Evolutionary conservation across 2,888 invertebrate species (phyloP).

Genomic region (Papilio protenor): DNA sequence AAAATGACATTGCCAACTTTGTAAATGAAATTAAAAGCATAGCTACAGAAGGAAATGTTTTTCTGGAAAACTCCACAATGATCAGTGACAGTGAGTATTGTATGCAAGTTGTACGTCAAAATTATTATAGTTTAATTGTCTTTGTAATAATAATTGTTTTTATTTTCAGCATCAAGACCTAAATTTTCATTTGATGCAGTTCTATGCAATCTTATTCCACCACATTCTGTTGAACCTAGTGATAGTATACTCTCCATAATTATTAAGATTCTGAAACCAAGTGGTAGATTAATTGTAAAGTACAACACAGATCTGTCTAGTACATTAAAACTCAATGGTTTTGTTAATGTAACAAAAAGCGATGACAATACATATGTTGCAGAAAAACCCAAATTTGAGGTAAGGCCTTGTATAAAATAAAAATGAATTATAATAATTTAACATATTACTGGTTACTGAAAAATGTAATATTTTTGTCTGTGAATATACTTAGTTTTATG

Average conservation of each 20-base stretch:
- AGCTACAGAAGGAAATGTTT: conserved; percentile 77
- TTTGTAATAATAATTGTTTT: conserved; percentile 35
- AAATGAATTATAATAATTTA: background rate
- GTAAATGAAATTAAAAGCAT: conserved; percentile 78
- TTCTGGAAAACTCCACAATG: conserved; percentile 85
- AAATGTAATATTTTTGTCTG: background rate
- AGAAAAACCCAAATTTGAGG: conserved; percentile 89
- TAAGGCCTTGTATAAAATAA: conserved; percentile 54
- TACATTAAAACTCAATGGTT: conserved; percentile 87
- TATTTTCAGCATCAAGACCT: conserved; percentile 80
- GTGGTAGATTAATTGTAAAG: conserved; percentile 83
- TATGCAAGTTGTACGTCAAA: conserved; percentile 1
- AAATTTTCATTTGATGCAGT: conserved; percentile 86
- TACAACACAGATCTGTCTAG: conserved; percentile 76
- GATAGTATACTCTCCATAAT: conserved; percentile 82
- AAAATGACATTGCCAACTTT: conserved; percentile 79
- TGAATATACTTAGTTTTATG: background rate
- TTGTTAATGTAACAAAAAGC: conserved; percentile 73
- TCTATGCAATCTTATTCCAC: conserved; percentile 80
- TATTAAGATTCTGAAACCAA: conserved; percentile 86
- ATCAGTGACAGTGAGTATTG: conserved; percentile 83
- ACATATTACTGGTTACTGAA: background rate
- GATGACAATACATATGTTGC: conserved; percentile 70
- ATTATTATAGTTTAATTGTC: conserved; percentile 13
- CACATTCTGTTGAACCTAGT: conserved; percentile 69